These are phyloP conservation scores for Hydrolagus affinis DNA, from an alignment of 2,113 vertebrate species.

Conservation along the genomic window DNA sequence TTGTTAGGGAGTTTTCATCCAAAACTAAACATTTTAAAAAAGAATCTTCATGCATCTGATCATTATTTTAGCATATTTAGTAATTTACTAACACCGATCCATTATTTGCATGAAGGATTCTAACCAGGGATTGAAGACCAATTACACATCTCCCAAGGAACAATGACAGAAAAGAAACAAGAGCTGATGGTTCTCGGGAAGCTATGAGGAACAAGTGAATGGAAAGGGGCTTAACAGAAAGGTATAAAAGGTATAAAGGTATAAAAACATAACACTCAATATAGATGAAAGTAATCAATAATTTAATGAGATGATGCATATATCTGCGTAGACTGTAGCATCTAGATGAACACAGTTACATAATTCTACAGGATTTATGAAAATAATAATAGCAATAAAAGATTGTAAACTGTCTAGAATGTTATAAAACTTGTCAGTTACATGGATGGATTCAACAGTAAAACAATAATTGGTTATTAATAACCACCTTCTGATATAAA, in stretches of 20 bases:
- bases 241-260: not conserved
- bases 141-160: not conserved
- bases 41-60: too few relatives aligned
- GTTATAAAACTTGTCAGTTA: not conserved
- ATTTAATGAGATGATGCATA: not conserved
- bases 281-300: conserved; percentile 2
- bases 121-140: too few relatives aligned
- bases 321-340: not conserved
- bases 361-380: not conserved
- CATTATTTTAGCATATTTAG: too few relatives aligned
- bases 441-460: not conserved
- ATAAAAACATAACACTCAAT: not conserved
- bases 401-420: not conserved
- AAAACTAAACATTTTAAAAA: too few relatives aligned
- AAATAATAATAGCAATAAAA: not conserved
- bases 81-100: too few relatives aligned
- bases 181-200: not conserved
- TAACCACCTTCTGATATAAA: not conserved
- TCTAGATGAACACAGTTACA: not conserved
- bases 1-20: too few relatives aligned
- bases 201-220: not conserved
- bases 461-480: not conserved
- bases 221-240: not conserved
- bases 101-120: too few relatives aligned
- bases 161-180: not conserved